Evolutionary conservation across 2,888 invertebrate genomes (phyloP).

Genomic region (Heliconius aoede): DNA sequence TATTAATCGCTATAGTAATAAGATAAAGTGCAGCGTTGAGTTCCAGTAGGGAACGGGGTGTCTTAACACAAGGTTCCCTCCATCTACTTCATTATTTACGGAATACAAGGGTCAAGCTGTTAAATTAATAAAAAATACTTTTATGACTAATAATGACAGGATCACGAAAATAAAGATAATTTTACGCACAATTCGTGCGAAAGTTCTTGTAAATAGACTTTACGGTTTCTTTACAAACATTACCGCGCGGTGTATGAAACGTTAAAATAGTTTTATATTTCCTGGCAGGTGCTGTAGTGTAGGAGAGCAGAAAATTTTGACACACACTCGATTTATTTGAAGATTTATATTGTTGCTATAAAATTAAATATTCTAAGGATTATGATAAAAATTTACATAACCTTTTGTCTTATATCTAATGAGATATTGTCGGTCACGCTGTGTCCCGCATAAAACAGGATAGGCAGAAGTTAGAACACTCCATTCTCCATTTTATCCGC

Average conservation of each 20-base stretch:
- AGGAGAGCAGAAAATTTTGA: conserved; percentile 11
- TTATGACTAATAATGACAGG: neutral
- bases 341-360: neutral
- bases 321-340: conserved; percentile 7
- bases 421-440: no score
- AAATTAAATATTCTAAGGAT: neutral
- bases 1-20: neutral
- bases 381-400: no score
- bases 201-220: conserved; percentile 14
- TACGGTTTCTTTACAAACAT: conserved; percentile 1
- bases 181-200: neutral
- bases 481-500: no score
- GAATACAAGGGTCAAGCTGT: neutral
- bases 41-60: neutral
- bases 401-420: no score
- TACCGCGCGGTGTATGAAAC: neutral
- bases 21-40: no score
- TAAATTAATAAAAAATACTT: neutral
- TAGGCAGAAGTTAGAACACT: no score
- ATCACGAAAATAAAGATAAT: neutral
- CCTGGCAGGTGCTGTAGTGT: conserved; percentile 22
- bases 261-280: conserved; percentile 24
- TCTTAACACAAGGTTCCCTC: neutral
- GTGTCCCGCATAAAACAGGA: no score
- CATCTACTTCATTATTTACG: neutral